These are phyloP conservation scores for Pegea sp. DNA, from an alignment of 23 tunicate species.

Conservation along the genomic window DNA sequence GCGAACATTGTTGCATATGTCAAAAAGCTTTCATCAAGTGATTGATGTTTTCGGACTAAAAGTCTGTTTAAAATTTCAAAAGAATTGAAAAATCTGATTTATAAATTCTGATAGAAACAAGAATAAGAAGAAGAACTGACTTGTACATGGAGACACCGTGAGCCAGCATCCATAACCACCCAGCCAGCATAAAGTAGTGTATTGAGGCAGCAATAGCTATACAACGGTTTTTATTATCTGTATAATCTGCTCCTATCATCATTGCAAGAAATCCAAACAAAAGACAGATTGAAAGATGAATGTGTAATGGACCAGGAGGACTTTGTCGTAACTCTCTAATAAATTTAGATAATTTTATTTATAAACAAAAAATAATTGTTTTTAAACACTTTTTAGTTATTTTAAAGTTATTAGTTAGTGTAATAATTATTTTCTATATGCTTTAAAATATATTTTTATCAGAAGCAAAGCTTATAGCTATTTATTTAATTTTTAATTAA, in stretches of 20 bases:
- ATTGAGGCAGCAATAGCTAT: slow-evolving; percentile 7
- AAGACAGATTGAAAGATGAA: slow-evolving; percentile 6
- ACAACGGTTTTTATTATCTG: slow-evolving; percentile 3
- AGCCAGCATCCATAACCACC: slow-evolving; percentile 23
- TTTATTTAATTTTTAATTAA: too few species aligned
- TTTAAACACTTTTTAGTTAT: too few species aligned
- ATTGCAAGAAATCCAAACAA: slow-evolving; percentile 1
- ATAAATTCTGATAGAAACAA: too few species aligned
- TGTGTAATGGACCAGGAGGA: slow-evolving; percentile 15
- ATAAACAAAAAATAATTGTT: too few species aligned
- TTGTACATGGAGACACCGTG: slow-evolving; percentile 21
- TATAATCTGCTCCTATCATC: slow-evolving; percentile 5
- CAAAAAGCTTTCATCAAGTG: slow-evolving; percentile 2
- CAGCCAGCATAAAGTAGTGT: slow-evolving; percentile 12
- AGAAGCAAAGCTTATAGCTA: too few species aligned
- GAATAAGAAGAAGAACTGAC: slow-evolving; percentile 5
- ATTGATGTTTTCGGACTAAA: slow-evolving; percentile 6
- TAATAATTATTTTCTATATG: too few species aligned
- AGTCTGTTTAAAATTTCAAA: background rate
- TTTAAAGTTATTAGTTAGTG: too few species aligned
- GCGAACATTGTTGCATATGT: slow-evolving; percentile 3
- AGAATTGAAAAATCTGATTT: too few species aligned
- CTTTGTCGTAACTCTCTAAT: slow-evolving; percentile 9
- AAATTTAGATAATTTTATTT: too few species aligned
- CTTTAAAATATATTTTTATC: too few species aligned